Evolutionary conservation across 2,888 invertebrate species (phyloP).

Genomic region (Lagria hirta): DNA sequence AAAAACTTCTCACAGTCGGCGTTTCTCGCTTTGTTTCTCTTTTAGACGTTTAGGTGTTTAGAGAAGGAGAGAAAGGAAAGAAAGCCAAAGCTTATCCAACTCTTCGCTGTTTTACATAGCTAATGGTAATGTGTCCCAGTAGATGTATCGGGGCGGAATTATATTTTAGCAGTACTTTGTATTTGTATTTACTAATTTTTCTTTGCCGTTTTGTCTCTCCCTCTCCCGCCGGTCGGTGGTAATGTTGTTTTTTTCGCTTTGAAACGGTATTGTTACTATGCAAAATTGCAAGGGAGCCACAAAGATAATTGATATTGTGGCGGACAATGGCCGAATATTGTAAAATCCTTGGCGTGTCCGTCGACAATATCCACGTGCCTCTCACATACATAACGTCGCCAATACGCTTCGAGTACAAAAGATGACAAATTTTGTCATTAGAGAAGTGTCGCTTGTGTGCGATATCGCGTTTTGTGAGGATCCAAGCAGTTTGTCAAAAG

Average conservation of each 20-base stretch:
- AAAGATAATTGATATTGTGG: not conserved
- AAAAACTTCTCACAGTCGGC: conserved; percentile 17
- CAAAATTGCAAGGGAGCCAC: not conserved
- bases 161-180: conserved; percentile 48
- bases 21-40: conserved; percentile 25
- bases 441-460: conserved; percentile 43
- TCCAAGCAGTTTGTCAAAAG: conserved; percentile 43
- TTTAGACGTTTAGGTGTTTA: not conserved
- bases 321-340: conserved; percentile 18
- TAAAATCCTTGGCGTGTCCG: conserved; percentile 41
- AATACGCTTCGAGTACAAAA: conserved; percentile 48
- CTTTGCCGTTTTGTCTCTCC: conserved; percentile 30
- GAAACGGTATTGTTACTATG: conserved; percentile 1
- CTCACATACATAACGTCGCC: conserved; percentile 46
- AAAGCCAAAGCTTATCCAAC: conserved; percentile 10
- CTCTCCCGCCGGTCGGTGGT: conserved; percentile 4
- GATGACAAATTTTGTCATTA: conserved; percentile 49
- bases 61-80: conserved; percentile 7
- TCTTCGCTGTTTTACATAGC: conserved; percentile 41
- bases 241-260: conserved; percentile 3
- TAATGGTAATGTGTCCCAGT: conserved; percentile 48
- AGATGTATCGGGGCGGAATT: conserved; percentile 47
- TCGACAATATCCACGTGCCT: conserved; percentile 38
- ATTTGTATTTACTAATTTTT: conserved; percentile 50
- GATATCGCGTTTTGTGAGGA: conserved; percentile 44